Evolutionary conservation across 2,113 vertebrate species (phyloP).

Genomic region (Notiomystis cincta): DNA sequence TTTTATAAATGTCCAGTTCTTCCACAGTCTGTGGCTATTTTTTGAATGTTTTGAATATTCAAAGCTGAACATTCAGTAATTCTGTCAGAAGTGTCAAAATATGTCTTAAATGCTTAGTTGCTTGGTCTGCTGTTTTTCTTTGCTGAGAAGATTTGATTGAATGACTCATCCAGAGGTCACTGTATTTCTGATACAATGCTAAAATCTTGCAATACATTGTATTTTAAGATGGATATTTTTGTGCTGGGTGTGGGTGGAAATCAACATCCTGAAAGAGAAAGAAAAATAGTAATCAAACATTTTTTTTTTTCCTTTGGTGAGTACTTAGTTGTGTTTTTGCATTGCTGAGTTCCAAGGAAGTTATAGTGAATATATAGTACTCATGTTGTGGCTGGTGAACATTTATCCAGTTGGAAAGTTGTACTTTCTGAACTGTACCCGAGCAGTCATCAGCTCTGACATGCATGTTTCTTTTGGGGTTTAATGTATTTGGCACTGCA

Average conservation of each 20-base stretch:
- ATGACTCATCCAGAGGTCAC: constrained; percentile 51
- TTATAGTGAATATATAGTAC: not conserved
- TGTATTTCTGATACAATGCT: constrained; percentile 1
- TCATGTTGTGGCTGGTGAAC: not conserved
- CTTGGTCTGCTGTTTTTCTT: constrained; percentile 44
- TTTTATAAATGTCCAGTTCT: constrained; percentile 9
- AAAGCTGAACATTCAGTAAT: constrained; percentile 24
- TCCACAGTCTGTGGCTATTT: constrained; percentile 18
- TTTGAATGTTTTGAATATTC: constrained; percentile 28
- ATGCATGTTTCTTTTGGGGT: constrained; percentile 24
- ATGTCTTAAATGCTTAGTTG: constrained; percentile 25
- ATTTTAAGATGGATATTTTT: constrained; percentile 9
- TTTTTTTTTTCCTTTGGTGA: not conserved
- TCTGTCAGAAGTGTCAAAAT: constrained; percentile 49
- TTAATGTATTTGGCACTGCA: constrained; percentile 25
- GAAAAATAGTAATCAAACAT: not conserved
- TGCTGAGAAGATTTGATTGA: constrained; percentile 5
- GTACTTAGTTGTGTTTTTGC: not conserved
- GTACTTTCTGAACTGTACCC: not conserved
- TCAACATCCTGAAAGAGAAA: not conserved
- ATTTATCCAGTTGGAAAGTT: not conserved
- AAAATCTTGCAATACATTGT: constrained; percentile 10
- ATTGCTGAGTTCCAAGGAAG: not conserved
- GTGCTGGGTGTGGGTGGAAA: not conserved
- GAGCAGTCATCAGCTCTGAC: constrained; percentile 38